Conservation (phyloP, 2,113 vertebrate species). For the Meleagris gallopavo region DNA sequence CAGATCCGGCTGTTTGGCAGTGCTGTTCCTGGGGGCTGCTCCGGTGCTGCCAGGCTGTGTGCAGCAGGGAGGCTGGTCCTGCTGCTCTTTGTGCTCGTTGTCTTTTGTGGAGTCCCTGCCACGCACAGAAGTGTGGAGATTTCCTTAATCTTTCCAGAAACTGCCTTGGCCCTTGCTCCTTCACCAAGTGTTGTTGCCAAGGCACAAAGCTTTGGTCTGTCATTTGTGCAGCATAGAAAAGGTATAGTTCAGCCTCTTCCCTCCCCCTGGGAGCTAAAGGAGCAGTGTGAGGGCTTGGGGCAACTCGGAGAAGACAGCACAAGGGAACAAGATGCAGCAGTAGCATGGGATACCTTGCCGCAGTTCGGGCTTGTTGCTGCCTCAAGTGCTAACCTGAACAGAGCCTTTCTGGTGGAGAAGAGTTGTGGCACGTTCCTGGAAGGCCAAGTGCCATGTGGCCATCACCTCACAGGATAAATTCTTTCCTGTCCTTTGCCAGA, state of each 20-base stretch:
- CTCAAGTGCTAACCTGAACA: neutral
- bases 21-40: neutral
- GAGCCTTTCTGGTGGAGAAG: neutral
- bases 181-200: neutral
- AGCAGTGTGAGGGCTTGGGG: neutral
- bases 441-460: neutral
- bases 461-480: neutral
- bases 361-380: neutral
- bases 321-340: neutral
- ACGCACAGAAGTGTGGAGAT: neutral
- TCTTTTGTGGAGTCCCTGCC: neutral
- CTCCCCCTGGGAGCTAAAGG: neutral
- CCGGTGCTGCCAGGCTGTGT: neutral
- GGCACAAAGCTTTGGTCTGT: neutral
- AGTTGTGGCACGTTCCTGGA: neutral
- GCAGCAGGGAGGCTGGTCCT: fast-evolving
- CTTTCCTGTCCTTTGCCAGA: neutral
- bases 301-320: neutral
- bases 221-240: neutral
- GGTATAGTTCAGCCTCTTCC: neutral
- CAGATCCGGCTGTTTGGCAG: neutral
- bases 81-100: neutral
- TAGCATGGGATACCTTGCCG: neutral
- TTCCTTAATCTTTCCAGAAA: neutral
- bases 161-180: neutral